A percentile compares a stretch with the other conserved stretches of the same genome.
Evolutionary conservation across 2,888 invertebrate genomes (phyloP).

Genomic region (Idaea aversata): DNA sequence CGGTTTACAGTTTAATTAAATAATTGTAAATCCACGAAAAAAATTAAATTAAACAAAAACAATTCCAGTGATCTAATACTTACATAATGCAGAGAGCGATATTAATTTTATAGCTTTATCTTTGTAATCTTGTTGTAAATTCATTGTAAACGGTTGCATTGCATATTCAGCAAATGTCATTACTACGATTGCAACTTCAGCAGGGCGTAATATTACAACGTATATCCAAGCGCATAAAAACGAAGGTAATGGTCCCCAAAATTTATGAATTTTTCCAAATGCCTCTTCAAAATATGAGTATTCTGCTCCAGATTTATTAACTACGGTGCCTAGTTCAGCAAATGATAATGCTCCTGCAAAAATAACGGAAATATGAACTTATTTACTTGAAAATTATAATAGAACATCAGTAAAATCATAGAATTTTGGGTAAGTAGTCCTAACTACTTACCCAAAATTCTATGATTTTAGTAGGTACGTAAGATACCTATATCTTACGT

Average conservation of each 20-base stretch:
- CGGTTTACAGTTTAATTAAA: no score
- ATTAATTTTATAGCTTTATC: constrained; percentile 81
- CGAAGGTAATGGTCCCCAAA: constrained; percentile 86
- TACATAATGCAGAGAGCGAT: constrained; percentile 83
- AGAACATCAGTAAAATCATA: neutral
- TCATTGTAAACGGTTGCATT: constrained; percentile 81
- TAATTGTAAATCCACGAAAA: no score
- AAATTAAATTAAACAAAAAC: no score
- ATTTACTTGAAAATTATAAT: neutral
- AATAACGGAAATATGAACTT: neutral
- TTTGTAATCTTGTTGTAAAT: constrained; percentile 65
- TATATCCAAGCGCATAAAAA: constrained; percentile 90
- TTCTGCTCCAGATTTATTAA: constrained; percentile 90
- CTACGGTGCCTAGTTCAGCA: constrained; percentile 89
- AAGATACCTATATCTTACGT: no score
- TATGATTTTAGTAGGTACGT: no score
- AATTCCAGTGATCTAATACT: constrained; percentile 36
- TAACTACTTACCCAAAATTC: no score
- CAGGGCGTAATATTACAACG: constrained; percentile 86
- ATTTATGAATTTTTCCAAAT: constrained; percentile 83
- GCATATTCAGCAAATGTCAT: constrained; percentile 89
- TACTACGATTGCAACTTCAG: constrained; percentile 88
- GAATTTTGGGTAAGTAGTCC: neutral
- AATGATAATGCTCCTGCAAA: constrained; percentile 87
- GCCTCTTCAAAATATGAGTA: constrained; percentile 89